Base-by-base conservation (phyloP, 2,888 invertebrate genomes). In the Aspidiotus rigidus region DNA sequence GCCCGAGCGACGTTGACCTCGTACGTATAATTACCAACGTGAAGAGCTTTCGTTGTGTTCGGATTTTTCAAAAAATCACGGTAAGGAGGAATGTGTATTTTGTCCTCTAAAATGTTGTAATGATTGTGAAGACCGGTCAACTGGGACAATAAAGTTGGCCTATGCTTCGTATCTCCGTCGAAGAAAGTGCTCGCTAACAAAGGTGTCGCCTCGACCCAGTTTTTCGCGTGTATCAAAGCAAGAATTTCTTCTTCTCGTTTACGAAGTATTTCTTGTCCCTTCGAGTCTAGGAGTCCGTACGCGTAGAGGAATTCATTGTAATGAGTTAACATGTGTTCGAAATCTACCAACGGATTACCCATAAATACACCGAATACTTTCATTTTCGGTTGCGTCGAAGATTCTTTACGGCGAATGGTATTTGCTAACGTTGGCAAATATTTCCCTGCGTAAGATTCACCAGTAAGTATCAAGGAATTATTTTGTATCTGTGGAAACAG, bases 371-470 rank as follows among this genome's bases (percentile, higher is more conserved):
- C 84, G 76, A 80, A 78, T 1, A 84, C 81, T 72, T 76, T 78
- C 10, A 75, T 70, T n/a, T 74, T 76, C 10, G 81, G 79, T 8
- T 72, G 74, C 1, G 74, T 72, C n/a, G 9, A 39, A 39, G 16
- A 10, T 75, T 83, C 83, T 70, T 80, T 77, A 1, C 75, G 72
- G 73, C 83, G 83, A 72, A 85, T 84, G 70, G 80, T 79, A 76
- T 81, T 79, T 6, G 79, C 81, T 64, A 83, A 74, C 2, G 81
- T 77, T 54, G 83, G 82, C 69, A 81, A 77, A 72, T 81, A 82
- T 73, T 82, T 81, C 53, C 85, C 85, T 55, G 83, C 83, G 74
- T 85, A 84, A 1, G 83, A 84, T 78, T 86, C 85, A 10, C 86
- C 86, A 55, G 83, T 79, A 3, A 84, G 79, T 73, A 80, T 86